Base-by-base conservation (phyloP, 2,888 invertebrate species). In the Elmis aenea region DNA sequence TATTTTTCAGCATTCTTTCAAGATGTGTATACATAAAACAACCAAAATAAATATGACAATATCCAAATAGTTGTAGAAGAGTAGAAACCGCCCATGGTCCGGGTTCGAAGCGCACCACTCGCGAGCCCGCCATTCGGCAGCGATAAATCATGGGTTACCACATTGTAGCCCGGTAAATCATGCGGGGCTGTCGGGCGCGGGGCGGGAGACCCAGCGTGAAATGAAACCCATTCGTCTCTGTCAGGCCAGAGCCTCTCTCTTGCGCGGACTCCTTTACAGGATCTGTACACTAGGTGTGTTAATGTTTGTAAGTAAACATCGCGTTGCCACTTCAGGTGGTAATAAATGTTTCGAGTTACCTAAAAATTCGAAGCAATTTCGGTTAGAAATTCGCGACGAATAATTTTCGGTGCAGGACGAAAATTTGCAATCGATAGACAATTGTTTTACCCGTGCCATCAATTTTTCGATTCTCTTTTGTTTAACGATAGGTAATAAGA, bases 101-200 rank as follows among this genome's bases (percentile, higher is more conserved):
- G 58, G 59, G 54, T 52, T 55, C 57, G 50, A 51, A 55, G 57
- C 55, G 56, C 57, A 54, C 51, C 46, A 42, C 57, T 67, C 68
- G 67, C 67, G 69, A 68, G 69, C 69, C 71, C 71, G 71, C 72
- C 72, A 72, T 73, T 73, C 73, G 73, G 72, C 72, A 66, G 67
- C 70, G 59, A 75, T 77, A 77, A 76, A 77, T 77, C 76, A 76
- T 76, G 76, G 75, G 74, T 75, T 76, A 76, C 77, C 77, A 76
- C 76, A 76, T 75, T 75, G 76, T 75, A 75, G 73, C 74, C 72
- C 74, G 71, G 74, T 76, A 76, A 76, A 77, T 76, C 76, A 77
- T 77, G 72, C 61, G 63, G 66, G 63, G 61, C 61, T 54, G 63
- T 53, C 48, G 46, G 64, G 67, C 64, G 67, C 63, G 68, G 69